These are phyloP conservation scores for Carollia perspicillata DNA, from an alignment of 2,113 vertebrate species.

Conservation along the genomic window DNA sequence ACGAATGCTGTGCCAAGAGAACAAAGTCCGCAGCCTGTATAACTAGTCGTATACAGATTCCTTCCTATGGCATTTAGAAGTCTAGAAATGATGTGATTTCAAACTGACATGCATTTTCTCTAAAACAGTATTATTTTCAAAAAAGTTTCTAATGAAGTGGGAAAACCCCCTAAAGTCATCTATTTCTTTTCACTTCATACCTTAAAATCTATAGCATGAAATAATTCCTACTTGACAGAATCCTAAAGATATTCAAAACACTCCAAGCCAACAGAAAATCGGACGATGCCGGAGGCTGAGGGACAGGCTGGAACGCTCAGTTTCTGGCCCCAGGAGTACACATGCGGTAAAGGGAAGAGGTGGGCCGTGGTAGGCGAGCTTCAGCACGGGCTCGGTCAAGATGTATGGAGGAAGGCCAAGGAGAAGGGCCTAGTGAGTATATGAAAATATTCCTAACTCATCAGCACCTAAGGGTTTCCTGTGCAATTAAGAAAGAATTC, in stretches of 20 bases:
- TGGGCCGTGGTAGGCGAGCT: not conserved
- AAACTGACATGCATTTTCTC: not conserved
- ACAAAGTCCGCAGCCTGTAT: not conserved
- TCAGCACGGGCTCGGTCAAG: not conserved
- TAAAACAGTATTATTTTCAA: not conserved
- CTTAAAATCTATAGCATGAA: slow-evolving; percentile 6
- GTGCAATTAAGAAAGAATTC: not conserved
- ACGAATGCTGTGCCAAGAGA: not conserved
- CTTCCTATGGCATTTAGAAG: not conserved
- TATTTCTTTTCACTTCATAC: not conserved
- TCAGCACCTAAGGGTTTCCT: not conserved
- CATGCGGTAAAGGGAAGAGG: not conserved
- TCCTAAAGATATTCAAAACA: not conserved
- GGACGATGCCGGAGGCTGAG: not conserved
- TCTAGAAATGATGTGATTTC: not conserved
- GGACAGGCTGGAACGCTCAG: not conserved
- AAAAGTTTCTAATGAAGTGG: not conserved
- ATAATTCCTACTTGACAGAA: slow-evolving; percentile 17
- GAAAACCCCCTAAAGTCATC: not conserved
- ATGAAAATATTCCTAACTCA: not conserved
- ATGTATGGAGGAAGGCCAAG: not conserved
- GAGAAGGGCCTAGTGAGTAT: not conserved
- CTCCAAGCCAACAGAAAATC: not conserved
- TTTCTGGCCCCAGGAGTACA: not conserved
- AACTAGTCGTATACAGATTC: not conserved